These are phyloP conservation scores for Merluccius polli DNA, from an alignment of 2,797 vertebrate species.

Conservation along the genomic window DNA sequence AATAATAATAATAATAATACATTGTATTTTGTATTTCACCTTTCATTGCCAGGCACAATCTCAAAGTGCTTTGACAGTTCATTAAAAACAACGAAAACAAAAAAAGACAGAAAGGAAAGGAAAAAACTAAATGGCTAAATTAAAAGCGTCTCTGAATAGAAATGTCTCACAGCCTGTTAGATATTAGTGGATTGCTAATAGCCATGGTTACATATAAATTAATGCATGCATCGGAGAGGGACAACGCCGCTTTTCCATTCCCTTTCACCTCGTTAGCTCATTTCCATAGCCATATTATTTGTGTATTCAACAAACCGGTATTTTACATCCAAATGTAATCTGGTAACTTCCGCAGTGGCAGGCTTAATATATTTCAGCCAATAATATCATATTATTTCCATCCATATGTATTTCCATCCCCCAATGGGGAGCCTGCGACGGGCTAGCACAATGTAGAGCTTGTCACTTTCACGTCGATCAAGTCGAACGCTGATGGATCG, in stretches of 20 bases:
- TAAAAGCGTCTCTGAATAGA: neutral
- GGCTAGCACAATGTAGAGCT: no score
- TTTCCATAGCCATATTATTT: neutral
- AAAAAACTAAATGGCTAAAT: neutral
- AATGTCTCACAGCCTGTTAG: neutral
- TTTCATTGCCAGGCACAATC: neutral
- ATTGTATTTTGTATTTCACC: neutral
- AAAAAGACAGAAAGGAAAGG: no score
- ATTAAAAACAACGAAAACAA: neutral
- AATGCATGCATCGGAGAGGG: neutral
- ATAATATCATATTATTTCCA: neutral
- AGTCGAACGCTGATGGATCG: no score
- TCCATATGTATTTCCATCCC: neutral
- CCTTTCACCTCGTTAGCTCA: neutral
- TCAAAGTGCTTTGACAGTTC: neutral
- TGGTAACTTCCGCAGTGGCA: neutral
- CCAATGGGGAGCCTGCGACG: neutral
- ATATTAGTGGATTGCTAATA: neutral
- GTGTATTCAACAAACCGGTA: neutral
- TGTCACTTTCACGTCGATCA: no score
- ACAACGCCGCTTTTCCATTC: neutral
- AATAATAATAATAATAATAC: neutral
- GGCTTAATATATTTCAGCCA: neutral
- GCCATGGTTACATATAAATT: neutral
- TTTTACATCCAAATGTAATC: conserved; percentile 1